Evolutionary conservation across 2,113 vertebrate species (phyloP).

Genomic region (Tachysurus vachellii): DNA sequence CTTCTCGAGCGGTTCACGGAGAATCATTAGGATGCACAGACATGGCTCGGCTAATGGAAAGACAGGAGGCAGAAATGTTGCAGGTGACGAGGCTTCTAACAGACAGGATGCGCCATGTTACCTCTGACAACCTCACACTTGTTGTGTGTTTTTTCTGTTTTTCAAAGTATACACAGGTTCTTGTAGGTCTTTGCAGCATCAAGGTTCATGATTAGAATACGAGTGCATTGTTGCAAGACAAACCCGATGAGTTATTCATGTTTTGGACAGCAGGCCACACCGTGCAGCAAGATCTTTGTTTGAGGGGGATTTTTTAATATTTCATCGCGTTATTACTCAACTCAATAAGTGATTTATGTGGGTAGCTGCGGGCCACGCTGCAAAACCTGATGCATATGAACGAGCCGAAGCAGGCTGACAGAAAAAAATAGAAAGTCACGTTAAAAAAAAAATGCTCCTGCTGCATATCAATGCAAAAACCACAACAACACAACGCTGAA

Average conservation of each 20-base stretch:
- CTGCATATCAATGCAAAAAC: conserved; percentile 48
- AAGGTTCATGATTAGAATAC: conserved; percentile 11
- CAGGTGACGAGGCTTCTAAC: conserved; percentile 26
- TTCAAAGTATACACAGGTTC: not conserved
- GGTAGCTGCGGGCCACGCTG: conserved; percentile 69
- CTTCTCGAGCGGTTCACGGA: conserved; percentile 34
- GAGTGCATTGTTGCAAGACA: not conserved
- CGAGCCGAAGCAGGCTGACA: conserved; percentile 65
- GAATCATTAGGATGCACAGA: conserved; percentile 44
- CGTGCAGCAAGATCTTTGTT: conserved; percentile 60
- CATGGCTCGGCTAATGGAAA: conserved; percentile 40
- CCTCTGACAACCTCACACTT: conserved; percentile 14
- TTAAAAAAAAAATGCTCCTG: conserved; percentile 59
- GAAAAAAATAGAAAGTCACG: conserved; percentile 53
- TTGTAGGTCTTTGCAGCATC: not conserved
- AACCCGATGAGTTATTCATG: conserved; percentile 35
- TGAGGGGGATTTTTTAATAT: conserved; percentile 68
- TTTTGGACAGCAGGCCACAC: conserved; percentile 20
- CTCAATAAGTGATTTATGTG: conserved; percentile 75
- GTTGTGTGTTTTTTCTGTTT: not conserved
- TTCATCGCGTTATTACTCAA: conserved; percentile 72
- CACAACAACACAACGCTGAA: not conserved
- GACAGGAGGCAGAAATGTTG: conserved; percentile 24
- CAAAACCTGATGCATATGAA: conserved; percentile 72
- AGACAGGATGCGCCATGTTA: conserved; percentile 1